Evolutionary conservation across 1,140 invertebrate genomes (phyloP), one percentile per base, ranked within the genome.

Genomic region (Pseudoatta argentina): DNA sequence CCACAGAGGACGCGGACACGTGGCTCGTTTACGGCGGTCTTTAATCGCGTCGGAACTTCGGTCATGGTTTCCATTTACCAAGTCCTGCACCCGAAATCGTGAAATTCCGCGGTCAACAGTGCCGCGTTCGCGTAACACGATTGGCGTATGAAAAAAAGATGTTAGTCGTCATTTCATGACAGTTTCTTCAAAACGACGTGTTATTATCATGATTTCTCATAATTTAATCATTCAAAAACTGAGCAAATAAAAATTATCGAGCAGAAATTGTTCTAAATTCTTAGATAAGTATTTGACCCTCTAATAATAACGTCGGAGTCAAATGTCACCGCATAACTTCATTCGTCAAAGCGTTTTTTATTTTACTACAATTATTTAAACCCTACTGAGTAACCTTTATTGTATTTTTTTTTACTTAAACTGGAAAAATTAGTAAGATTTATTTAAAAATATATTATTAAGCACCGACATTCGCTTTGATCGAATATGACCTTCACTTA

Each of bases 11-110:
- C 53, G 12, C 67, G 67, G 55, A 61, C 79, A 59, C 77, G 77
- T 79, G 67, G 79, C 55, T 73, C 79, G 79, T 82, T 82, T 82
- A 82, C 79, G 79, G 53, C 69, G 39, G 79, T 55, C 79, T 83
- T 83, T 75, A 83, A 83, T 83, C 79, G 69, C 66, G n/a, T 44
- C 69, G 79, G 79, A 83, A 83, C 79, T 75, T 61, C 21, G 67
- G 55, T 55, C 77, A 55, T 53, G 51, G 57, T 61, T 83, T 61
- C 48, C 69, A 83, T 83, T 83, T 83, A 61, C 39, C 55, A 34
- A 61, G 39, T 83, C 44, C 24, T 61, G 69, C 39, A 12, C 27
- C 10, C 64, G 64, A 21, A 63, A 48, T 48, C 39, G 55, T 3
- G 24, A 51, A 51, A 61, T 63, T 83, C 44, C 55, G 55, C 69